Conservation (phyloP, 2,113 vertebrate species). For the Corythoichthys intestinalis region DNA sequence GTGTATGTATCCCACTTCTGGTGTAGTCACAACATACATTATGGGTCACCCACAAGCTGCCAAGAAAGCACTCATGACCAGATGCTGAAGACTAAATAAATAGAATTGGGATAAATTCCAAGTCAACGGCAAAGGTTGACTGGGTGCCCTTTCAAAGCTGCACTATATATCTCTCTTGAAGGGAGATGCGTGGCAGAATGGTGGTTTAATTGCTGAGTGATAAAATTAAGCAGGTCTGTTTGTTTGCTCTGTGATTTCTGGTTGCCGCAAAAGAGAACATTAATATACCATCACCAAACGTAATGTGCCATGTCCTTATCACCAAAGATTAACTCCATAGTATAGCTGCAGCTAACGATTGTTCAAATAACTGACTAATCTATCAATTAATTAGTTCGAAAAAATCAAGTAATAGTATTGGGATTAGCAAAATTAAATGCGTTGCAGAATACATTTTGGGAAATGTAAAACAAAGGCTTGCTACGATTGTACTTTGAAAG, state of each 20-base stretch:
- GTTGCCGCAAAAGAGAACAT: slow-evolving; percentile 21
- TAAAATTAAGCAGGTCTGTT: slow-evolving; percentile 28
- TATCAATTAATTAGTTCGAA: too few species aligned
- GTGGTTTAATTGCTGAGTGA: slow-evolving; percentile 50
- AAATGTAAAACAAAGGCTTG: too few species aligned
- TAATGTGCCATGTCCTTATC: not conserved
- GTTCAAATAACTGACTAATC: too few species aligned
- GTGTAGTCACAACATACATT: slow-evolving; percentile 31
- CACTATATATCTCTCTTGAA: slow-evolving; percentile 43
- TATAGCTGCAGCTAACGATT: too few species aligned
- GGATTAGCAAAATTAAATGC: too few species aligned
- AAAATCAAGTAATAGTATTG: too few species aligned
- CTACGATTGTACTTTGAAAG: too few species aligned
- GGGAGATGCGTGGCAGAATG: slow-evolving; percentile 53
- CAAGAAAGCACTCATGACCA: slow-evolving; percentile 44
- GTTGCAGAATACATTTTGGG: too few species aligned
- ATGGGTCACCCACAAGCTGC: slow-evolving; percentile 33
- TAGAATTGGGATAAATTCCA: slow-evolving; percentile 49
- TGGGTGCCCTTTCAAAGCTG: slow-evolving; percentile 51
- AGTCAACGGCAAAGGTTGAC: slow-evolving; percentile 56
- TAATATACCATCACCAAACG: slow-evolving; percentile 6
- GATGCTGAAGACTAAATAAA: slow-evolving; percentile 19
- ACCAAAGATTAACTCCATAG: not conserved
- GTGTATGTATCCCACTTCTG: slow-evolving; percentile 43
- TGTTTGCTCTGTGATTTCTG: not conserved